Conservation (phyloP, 2,113 vertebrate species). For the Trachemys scripta region DNA sequence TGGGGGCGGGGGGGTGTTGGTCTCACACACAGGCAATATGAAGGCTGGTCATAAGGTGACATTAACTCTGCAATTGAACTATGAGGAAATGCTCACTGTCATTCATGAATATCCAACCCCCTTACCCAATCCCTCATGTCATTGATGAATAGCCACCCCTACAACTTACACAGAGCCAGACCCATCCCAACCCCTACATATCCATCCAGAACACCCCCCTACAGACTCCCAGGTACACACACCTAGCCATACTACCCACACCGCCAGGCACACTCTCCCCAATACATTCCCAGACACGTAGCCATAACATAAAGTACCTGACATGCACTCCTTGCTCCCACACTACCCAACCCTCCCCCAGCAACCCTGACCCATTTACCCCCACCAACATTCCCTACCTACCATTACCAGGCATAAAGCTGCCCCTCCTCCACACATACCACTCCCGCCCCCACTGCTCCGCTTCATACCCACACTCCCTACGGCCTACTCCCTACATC, state of each 20-base stretch:
- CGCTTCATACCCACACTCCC: constrained; percentile 15
- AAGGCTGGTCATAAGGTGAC: background rate
- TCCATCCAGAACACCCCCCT: background rate
- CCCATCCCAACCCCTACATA: background rate
- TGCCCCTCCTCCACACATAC: constrained; percentile 33
- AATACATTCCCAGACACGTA: background rate
- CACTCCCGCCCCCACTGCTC: constrained; percentile 37
- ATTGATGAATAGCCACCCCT: background rate
- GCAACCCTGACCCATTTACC: background rate
- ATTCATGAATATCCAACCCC: background rate
- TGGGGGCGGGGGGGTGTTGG: background rate
- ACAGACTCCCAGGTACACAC: background rate
- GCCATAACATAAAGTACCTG: background rate
- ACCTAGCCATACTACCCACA: background rate
- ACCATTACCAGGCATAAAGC: constrained; percentile 26
- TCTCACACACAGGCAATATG: background rate
- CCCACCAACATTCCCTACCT: background rate
- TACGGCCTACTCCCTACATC: background rate
- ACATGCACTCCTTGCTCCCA: background rate
- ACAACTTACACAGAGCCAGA: background rate
- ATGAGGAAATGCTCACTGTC: background rate
- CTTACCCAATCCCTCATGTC: background rate
- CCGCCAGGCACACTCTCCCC: background rate
- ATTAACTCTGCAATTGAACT: background rate
- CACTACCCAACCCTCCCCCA: background rate